Evolutionary conservation across 1,140 invertebrate genomes (phyloP), one percentile per base, ranked within the genome.

Genomic region (Potamilus streckersoni): DNA sequence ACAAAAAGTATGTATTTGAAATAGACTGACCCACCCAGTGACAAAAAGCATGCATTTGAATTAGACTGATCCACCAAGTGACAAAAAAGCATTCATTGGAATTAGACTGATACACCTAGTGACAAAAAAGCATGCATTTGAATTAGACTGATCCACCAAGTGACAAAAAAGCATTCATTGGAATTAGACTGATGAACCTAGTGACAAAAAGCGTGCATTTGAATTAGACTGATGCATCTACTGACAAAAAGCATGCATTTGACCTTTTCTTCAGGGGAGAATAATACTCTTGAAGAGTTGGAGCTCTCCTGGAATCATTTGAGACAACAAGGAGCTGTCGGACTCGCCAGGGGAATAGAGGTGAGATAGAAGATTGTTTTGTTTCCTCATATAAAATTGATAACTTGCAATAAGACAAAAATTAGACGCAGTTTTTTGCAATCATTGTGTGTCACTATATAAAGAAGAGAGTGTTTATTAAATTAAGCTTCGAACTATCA

Each of bases 281-380:
- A 81, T 59, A 68, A 73, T 49, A 66, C 31, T 38, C 58, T 84
- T n/a, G 62, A 80, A 58, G 73, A 72, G 61, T 71, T 85, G 31
- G 79, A 85, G 58, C 67, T 83, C 12, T 81, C 82, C 55, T 85
- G 84, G 84, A 85, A 85, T 58, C 84, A 85, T 62, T 63, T 83
- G 17, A 71, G 84, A 67, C 76, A 80, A 69, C 49, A 69, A 27
- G 84, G 84, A 15, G 84, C 80, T n/a, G 71, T 80, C 0, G 81
- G 77, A 15, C 66, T 85, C 0, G 82, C 71, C 19, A 74, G 79
- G 58, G 78, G 79, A 17, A 27, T 85, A 20, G 60, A 81, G 77
- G 83, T 83, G 57, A 69, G 38, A 49, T 8, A 0, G 11, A 49
- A 49, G 11, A 49, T 8, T 49, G 6, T 49, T 49, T 49, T 49